phyloP scores from a whole-genome alignment of 2,888 invertebrate genomes.

The Philhelius pedissequus region DNA sequence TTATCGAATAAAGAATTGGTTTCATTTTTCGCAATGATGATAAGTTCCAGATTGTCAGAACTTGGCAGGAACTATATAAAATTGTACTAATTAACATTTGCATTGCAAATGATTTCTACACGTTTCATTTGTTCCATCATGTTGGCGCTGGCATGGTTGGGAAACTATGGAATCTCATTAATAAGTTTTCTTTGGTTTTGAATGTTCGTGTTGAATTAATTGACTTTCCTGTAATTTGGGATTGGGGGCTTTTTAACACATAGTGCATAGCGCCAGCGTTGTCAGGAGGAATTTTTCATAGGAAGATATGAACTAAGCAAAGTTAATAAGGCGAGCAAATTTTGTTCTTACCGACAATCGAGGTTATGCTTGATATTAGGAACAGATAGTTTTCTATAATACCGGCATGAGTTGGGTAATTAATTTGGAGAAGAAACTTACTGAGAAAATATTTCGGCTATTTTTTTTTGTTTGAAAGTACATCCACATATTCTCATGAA shows the following conservation, averaged over 20 bases:
- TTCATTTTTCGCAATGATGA: conserved; percentile 10
- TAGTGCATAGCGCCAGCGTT: neutral
- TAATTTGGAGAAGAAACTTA: too few species aligned
- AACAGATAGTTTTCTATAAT: neutral
- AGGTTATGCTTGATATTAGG: neutral
- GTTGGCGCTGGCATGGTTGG: neutral
- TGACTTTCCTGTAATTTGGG: neutral
- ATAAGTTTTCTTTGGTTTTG: conserved; percentile 1
- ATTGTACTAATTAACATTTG: conserved; percentile 55
- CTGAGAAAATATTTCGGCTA: too few species aligned
- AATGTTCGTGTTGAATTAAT: conserved; percentile 24
- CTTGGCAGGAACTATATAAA: conserved; percentile 29
- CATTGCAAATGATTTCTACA: conserved; percentile 34
- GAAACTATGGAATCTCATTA: conserved; percentile 10
- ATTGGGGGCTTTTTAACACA: neutral
- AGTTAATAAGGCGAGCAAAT: neutral
- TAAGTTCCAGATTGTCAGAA: conserved; percentile 30
- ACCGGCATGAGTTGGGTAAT: neutral
- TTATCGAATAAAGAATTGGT: conserved; percentile 41
- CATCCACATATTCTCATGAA: too few species aligned
- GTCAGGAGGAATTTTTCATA: neutral
- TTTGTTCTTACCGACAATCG: neutral
- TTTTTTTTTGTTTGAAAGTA: too few species aligned
- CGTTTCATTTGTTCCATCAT: conserved; percentile 8
- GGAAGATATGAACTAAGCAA: neutral